Evolutionary conservation across 64 coral and sea anemone genomes (phyloP), one percentile per base, ranked within the genome.

Genomic region (Hydrozoanthus tunicans): DNA sequence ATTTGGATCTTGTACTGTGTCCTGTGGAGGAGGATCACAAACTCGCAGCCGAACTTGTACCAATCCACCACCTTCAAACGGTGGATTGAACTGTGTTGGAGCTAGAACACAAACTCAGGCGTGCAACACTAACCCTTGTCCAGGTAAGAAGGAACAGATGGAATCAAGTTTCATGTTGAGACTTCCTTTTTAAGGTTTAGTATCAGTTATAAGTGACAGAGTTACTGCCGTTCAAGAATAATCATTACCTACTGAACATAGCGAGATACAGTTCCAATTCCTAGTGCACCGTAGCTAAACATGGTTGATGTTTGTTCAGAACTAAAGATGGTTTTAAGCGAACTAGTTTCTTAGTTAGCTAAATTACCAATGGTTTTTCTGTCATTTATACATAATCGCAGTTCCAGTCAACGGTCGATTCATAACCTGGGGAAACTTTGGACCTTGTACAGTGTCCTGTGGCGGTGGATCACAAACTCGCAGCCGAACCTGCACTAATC

Each of bases 341-440:
- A 43, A 43, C 32, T 43, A 2, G 32, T 43, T 43, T 43, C 32
- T 43, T 43, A 43, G 32, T 13, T 4, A 11, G 5, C 64, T 66
- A 11, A 13, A 17, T 15, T 11, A 11, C 4, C 32, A 43, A 43
- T 43, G 32, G 2, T 43, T 71, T 23, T 43, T 43, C 32, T 43
- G 32, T 43, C 32, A 43, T 43, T 43, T 43, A 43, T 43, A 43
- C 32, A 43, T 43, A 24, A 43, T 25, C 4, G 23, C 32, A 4
- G 26, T 71, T 71, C 17, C 17, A 86, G 82, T 86, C 7, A 56
- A 86, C 51, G 84, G 84, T 17, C 56, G 51, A 4, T 88, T 51
- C 24, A 15, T 56, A 57, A 75, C 27, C 13, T 88, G 84, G 84
- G 84, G 84, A 73, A 25, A 53, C 68, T 88, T 67, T 67, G 32